Evolutionary conservation across 2,797 vertebrate genomes (phyloP).

Genomic region (Pteropus rufus): DNA sequence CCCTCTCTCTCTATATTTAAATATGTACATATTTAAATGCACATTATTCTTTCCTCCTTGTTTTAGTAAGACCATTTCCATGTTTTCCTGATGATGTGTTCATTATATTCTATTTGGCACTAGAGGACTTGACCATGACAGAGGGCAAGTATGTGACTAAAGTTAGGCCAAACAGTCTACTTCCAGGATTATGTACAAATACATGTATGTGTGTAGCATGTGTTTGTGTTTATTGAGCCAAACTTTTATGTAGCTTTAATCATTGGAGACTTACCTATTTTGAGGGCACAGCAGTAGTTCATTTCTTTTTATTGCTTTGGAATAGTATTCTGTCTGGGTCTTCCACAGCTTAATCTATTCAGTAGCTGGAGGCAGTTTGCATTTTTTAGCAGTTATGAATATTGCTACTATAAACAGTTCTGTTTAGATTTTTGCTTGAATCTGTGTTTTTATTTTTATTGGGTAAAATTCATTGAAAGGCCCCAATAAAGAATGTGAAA

Average conservation of each 20-base stretch:
- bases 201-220: neutral
- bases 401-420: neutral
- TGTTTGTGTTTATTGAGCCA: neutral
- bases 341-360: neutral
- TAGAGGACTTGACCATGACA: neutral
- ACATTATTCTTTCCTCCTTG: neutral
- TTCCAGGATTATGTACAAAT: neutral
- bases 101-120: neutral
- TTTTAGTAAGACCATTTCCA: neutral
- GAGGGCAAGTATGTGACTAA: neutral
- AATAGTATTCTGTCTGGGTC: neutral
- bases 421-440: neutral
- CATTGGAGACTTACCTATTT: neutral
- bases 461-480: neutral
- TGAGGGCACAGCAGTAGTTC: neutral
- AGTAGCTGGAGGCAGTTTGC: neutral
- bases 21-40: too few species aligned
- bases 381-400: neutral
- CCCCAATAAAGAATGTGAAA: neutral
- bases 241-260: neutral
- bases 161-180: neutral
- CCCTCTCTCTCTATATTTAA: neutral
- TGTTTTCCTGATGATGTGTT: neutral
- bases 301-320: neutral
- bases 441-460: neutral